These are phyloP conservation scores for Metacarcinus magister DNA, from an alignment of 2,888 invertebrate genomes.

Conservation along the genomic window DNA sequence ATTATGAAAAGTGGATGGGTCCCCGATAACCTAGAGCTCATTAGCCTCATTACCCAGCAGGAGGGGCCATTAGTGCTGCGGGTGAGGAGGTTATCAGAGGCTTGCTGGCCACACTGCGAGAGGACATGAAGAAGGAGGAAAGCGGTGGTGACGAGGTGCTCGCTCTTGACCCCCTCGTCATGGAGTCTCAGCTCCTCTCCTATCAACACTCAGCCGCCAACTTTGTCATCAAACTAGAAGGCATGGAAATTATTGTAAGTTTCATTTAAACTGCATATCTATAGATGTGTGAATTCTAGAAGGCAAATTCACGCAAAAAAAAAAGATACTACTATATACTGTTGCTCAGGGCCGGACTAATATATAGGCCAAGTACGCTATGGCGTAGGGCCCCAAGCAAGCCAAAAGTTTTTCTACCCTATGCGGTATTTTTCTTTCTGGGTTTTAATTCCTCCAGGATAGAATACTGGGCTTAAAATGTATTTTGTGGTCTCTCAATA, in stretches of 20 bases:
- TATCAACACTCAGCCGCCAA: constrained; percentile 78
- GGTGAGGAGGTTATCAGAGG: constrained; percentile 81
- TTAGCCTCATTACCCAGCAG: constrained; percentile 58
- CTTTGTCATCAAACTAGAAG: constrained; percentile 76
- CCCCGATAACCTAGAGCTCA: neutral
- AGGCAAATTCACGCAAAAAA: neutral
- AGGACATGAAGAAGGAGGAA: constrained; percentile 73
- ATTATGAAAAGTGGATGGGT: neutral
- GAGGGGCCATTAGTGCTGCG: constrained; percentile 80
- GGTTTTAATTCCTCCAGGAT: too few relatives aligned
- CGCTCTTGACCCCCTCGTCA: constrained; percentile 60
- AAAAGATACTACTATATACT: too few relatives aligned
- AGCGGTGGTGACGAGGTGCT: constrained; percentile 19
- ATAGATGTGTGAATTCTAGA: neutral
- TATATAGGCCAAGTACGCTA: too few relatives aligned
- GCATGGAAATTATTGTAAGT: constrained; percentile 79
- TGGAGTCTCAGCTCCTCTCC: constrained; percentile 72
- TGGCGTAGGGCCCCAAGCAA: too few relatives aligned
- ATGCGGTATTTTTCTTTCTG: too few relatives aligned
- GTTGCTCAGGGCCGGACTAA: too few relatives aligned
- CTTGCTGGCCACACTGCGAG: constrained; percentile 69
- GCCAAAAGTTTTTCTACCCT: too few relatives aligned
- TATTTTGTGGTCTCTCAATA: too few relatives aligned
- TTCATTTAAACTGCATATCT: neutral
- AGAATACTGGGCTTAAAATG: too few relatives aligned